Conservation (phyloP, 2,888 invertebrate species). For the Biston betularia region DNA sequence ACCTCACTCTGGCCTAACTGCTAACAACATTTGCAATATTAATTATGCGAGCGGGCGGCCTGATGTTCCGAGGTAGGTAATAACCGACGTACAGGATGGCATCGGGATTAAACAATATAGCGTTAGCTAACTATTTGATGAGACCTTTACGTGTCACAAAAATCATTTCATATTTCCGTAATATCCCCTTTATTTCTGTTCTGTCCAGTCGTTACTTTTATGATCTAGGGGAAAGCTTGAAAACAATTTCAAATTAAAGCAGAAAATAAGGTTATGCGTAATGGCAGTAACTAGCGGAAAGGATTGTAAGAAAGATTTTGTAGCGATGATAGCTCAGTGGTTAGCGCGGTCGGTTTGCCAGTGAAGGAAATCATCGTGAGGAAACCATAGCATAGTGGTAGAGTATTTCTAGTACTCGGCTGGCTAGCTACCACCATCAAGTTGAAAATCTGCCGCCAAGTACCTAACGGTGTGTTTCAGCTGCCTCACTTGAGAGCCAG, state of each 20-base stretch:
- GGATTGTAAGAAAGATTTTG: too few relatives aligned
- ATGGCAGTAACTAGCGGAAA: too few relatives aligned
- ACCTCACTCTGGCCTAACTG: slow-evolving; percentile 63
- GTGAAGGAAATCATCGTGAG: too few relatives aligned
- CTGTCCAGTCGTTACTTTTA: slow-evolving; percentile 23
- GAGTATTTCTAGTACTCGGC: too few relatives aligned
- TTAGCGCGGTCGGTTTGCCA: too few relatives aligned
- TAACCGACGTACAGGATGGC: slow-evolving; percentile 69
- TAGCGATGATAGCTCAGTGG: too few relatives aligned
- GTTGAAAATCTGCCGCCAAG: too few relatives aligned
- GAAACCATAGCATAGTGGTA: too few relatives aligned
- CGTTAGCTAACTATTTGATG: slow-evolving; percentile 70
- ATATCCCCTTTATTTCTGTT: slow-evolving; percentile 32
- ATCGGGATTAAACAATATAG: slow-evolving; percentile 74
- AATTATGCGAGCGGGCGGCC: slow-evolving; percentile 71
- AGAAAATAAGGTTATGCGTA: not conserved
- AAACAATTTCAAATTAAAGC: slow-evolving; percentile 12
- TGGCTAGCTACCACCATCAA: too few relatives aligned
- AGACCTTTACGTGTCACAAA: slow-evolving; percentile 56
- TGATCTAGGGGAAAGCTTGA: slow-evolving; percentile 7
- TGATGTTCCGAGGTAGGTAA: slow-evolving; percentile 72
- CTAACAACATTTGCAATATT: slow-evolving; percentile 84
- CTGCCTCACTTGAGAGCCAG: too few relatives aligned
- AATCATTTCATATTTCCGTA: slow-evolving; percentile 34
- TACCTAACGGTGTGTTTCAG: too few relatives aligned